Conservation (phyloP, 2,797 vertebrate genomes). For the Fringilla coelebs region DNA sequence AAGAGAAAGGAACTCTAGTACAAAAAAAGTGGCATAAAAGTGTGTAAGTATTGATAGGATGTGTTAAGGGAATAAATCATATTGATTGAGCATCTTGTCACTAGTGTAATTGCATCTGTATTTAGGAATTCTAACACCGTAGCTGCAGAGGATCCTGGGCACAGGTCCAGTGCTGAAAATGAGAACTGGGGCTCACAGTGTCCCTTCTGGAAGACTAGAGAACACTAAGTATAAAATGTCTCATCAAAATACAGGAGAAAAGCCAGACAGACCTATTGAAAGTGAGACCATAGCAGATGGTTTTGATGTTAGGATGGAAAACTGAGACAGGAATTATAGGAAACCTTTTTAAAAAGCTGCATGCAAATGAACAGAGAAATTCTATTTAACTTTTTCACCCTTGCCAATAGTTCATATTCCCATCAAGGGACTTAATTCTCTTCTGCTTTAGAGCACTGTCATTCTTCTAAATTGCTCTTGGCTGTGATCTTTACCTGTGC, state of each 20-base stretch:
- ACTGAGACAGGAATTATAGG: background rate
- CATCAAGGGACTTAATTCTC: background rate
- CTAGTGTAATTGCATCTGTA: background rate
- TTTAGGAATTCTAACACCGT: background rate
- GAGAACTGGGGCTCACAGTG: background rate
- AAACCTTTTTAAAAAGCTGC: background rate
- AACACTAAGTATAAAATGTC: conserved; percentile 7
- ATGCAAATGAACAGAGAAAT: background rate
- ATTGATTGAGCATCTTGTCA: conserved; percentile 25
- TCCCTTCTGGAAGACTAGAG: background rate
- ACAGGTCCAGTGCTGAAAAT: conserved; percentile 23
- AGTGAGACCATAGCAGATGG: background rate
- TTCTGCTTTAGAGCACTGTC: background rate
- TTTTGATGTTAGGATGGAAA: background rate
- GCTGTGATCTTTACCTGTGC: background rate
- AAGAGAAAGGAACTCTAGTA: background rate
- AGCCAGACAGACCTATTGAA: background rate
- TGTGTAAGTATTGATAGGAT: background rate
- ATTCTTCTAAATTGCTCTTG: background rate
- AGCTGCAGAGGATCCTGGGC: conserved; percentile 26
- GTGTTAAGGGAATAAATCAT: conserved; percentile 6
- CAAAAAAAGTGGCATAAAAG: background rate
- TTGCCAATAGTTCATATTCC: background rate
- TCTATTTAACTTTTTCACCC: conserved; percentile 1
- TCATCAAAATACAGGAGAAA: conserved; percentile 22